Conservation (phyloP, 2,888 invertebrate species). For the Syrista parreyssii region DNA sequence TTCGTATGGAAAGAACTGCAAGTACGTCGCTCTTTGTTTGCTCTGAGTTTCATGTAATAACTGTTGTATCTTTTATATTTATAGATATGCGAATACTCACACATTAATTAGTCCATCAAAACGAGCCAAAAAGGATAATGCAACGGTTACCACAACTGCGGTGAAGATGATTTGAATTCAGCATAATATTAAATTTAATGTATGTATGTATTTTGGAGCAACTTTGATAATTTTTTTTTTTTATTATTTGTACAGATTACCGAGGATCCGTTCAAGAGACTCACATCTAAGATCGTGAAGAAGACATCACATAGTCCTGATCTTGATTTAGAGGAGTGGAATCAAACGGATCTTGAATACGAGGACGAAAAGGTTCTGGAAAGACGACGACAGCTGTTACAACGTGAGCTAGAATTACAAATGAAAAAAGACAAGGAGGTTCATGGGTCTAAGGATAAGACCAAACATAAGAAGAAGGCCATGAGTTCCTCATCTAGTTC, state of each 20-base stretch:
- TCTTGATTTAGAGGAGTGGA: constrained; percentile 79
- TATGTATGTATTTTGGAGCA: background rate
- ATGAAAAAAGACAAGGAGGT: constrained; percentile 81
- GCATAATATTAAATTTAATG: background rate
- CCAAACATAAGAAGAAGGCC: constrained; percentile 73
- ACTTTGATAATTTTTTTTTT: background rate
- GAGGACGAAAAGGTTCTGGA: constrained; percentile 84
- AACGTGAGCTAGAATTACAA: constrained; percentile 82
- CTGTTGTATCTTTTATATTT: constrained; percentile 36
- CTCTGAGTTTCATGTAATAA: background rate
- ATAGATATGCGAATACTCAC: constrained; percentile 75
- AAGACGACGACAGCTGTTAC: constrained; percentile 79
- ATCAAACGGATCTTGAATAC: constrained; percentile 82
- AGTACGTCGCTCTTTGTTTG: constrained; percentile 61
- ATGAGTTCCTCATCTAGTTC: constrained; percentile 78
- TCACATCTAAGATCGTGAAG: constrained; percentile 74
- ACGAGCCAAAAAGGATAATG: constrained; percentile 76
- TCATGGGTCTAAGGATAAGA: constrained; percentile 71
- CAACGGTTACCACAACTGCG: constrained; percentile 56
- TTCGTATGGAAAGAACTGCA: constrained; percentile 82
- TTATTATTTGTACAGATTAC: constrained; percentile 62
- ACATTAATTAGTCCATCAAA: constrained; percentile 82
- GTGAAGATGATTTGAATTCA: constrained; percentile 40
- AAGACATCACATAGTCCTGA: constrained; percentile 71
- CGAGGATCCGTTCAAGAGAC: constrained; percentile 75